Conservation (phyloP, 2,888 invertebrate species). For the Dasysyrphus tricinctus region DNA sequence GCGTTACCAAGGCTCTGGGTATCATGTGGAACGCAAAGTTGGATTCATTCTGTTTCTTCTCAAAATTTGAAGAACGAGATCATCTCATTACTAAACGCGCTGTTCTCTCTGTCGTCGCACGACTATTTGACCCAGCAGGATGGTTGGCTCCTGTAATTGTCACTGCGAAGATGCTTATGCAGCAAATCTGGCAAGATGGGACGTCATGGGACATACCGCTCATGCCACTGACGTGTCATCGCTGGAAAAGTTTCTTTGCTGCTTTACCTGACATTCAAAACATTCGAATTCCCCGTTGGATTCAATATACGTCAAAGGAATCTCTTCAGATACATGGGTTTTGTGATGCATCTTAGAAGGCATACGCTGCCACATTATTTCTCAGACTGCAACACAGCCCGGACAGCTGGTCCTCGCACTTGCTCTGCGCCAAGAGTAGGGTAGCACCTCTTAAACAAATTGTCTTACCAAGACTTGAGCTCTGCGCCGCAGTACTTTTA, state of each 20-base stretch:
- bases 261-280: background rate
- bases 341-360: background rate
- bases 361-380: background rate
- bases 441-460: background rate
- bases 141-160: slow-evolving; percentile 5
- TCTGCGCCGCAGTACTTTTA: background rate
- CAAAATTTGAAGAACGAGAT: background rate
- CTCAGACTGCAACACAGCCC: background rate
- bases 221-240: background rate
- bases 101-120: background rate
- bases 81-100: background rate
- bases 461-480: background rate
- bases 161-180: background rate
- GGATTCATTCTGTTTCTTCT: slow-evolving; percentile 4
- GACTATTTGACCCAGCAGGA: slow-evolving; percentile 12
- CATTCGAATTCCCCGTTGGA: background rate
- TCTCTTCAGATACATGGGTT: background rate
- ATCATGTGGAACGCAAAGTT: slow-evolving; percentile 3
- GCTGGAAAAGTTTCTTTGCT: background rate
- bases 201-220: background rate
- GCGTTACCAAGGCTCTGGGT: background rate
- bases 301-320: background rate
- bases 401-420: background rate
- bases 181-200: background rate
- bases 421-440: background rate